These are phyloP conservation scores for Chlorops oryzae DNA, from an alignment of 1,140 invertebrate species.

Conservation along the genomic window DNA sequence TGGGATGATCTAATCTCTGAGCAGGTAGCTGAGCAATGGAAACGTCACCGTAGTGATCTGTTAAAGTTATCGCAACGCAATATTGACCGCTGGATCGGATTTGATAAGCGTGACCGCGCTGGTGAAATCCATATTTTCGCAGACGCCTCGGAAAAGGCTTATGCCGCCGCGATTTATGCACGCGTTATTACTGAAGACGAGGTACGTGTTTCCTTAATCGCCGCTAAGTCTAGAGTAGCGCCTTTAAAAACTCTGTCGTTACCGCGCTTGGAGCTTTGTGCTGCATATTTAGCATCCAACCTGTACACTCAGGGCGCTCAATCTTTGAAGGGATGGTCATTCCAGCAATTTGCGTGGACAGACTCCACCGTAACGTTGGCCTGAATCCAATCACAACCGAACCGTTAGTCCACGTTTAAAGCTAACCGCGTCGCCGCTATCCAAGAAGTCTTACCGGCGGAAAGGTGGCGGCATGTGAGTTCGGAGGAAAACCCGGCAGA, in stretches of 20 bases:
- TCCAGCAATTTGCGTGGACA: conserved; percentile 18
- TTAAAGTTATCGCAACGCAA: no score
- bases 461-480: conserved; percentile 26
- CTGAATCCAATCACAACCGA: conserved; percentile 29
- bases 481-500: conserved; percentile 6
- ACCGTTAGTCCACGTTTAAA: conserved; percentile 36
- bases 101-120: no score
- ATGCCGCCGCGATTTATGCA: no score
- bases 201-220: no score
- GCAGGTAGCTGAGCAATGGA: no score
- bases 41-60: no score
- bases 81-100: no score
- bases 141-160: no score
- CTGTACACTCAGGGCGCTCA: not conserved
- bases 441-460: conserved; percentile 15
- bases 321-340: not conserved
- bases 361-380: conserved; percentile 34
- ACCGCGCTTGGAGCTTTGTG: not conserved
- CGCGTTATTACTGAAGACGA: no score
- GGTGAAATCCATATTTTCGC: no score
- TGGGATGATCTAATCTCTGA: no score
- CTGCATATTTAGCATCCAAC: conserved; percentile 1
- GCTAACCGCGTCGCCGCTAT: conserved; percentile 38
- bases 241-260: not conserved
- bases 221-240: no score